A percentile compares a stretch with the other conserved stretches of the same genome.
These are phyloP conservation scores for Hystrix cristata DNA, from an alignment of 2,113 vertebrate species.

Conservation along the genomic window DNA sequence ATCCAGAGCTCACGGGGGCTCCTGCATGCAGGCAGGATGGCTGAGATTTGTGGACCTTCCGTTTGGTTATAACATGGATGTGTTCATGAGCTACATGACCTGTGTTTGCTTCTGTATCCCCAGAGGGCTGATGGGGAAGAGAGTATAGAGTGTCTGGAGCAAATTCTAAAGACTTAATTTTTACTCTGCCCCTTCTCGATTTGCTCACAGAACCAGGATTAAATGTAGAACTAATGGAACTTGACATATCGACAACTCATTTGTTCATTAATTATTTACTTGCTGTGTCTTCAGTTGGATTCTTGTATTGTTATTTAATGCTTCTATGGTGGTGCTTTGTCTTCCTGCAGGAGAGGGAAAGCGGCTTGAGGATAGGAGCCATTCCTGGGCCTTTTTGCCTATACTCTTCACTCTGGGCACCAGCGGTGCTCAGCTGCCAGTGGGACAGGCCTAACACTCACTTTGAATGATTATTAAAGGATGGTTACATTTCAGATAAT, in stretches of 20 bases:
- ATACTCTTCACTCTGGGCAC: background rate
- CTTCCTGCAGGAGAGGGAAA: background rate
- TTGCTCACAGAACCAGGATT: background rate
- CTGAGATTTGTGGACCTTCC: background rate
- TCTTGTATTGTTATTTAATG: background rate
- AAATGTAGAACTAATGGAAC: background rate
- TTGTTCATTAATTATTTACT: slow-evolving; percentile 33
- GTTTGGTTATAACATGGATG: background rate
- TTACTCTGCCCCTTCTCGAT: background rate
- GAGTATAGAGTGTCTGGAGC: background rate
- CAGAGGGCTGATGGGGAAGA: background rate
- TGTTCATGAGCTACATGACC: background rate
- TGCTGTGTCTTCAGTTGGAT: background rate
- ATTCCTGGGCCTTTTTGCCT: background rate
- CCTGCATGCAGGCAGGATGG: background rate
- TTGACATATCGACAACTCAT: background rate
- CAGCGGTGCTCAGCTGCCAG: background rate
- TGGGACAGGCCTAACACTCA: background rate
- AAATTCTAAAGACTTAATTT: slow-evolving; percentile 33
- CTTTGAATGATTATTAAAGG: background rate
- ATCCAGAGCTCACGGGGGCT: background rate
- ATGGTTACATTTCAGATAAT: slow-evolving; percentile 33
- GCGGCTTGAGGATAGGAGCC: background rate
- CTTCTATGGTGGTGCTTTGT: slow-evolving; percentile 30
- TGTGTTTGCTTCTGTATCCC: background rate